Evolutionary conservation across 2,113 vertebrate genomes (phyloP).

Genomic region (Anguilla japonica): DNA sequence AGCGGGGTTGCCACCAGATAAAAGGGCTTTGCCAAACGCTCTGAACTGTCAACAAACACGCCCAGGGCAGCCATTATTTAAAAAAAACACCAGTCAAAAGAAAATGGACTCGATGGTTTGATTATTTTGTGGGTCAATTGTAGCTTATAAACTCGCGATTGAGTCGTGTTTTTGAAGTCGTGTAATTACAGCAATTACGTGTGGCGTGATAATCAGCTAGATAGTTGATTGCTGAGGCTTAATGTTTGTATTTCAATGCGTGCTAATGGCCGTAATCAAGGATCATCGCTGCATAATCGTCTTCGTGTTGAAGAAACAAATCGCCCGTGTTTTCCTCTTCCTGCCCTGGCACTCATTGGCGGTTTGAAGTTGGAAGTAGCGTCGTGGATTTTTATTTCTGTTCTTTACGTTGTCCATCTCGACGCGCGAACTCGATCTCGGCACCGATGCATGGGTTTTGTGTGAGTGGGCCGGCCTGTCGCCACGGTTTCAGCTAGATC

Average conservation of each 20-base stretch:
- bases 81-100: neutral
- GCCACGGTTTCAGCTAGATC: no score
- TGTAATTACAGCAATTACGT: neutral
- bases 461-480: no score
- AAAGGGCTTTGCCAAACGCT: neutral
- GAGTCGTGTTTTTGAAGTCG: neutral
- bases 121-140: constrained; percentile 13
- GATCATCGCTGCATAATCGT: neutral
- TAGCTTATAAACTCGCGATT: constrained; percentile 22
- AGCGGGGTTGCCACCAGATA: neutral
- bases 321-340: neutral
- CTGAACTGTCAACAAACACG: neutral
- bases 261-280: neutral
- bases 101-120: neutral
- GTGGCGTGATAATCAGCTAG: constrained; percentile 12
- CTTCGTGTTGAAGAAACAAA: neutral
- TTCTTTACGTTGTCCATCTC: no score
- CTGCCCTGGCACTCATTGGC: neutral
- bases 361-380: neutral
- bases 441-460: no score
- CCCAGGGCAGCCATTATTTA: constrained; percentile 2
- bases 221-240: constrained; percentile 5
- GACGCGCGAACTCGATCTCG: no score
- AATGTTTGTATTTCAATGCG: neutral
- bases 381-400: neutral